Evolutionary conservation across 2,888 invertebrate species (phyloP), one percentile per base, ranked within the genome.

Genomic region (Poecilobothrus nobilitatus): DNA sequence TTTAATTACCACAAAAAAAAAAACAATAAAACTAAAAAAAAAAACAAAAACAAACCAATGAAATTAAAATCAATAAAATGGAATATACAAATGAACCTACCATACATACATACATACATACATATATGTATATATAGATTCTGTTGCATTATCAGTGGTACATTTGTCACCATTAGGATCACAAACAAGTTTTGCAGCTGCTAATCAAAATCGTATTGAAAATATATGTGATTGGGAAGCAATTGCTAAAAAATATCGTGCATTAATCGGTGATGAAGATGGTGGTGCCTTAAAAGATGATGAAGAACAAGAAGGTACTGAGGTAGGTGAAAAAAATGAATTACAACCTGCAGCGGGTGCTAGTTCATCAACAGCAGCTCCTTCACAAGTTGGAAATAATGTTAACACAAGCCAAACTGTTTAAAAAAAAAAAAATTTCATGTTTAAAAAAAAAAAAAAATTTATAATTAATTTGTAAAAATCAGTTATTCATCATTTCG

Each of bases 221-320:
- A 92, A 91, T 76, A 93, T 95, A 9, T 92, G 92, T 2, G 94
- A 95, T 79, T 95, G 95, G 95, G 92, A 93, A 76, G 85, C 89
- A 3, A 94, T 95, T 70, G 91, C 94, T 27, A 91, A 91, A 83
- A 94, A 94, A 78, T 95, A 95, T 79, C 85, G 93, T 22, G 90
- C 91, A 0, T 83, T 94, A 12, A 85, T 88, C 72, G 89, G 90
- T 83, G 85, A 87, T 71, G 88, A 88, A 70, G 84, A 85, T 22
- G 84, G 78, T 2, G 78, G 79, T 15, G 82, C 82, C 1, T 73
- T 81, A 6, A 81, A 80, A 74, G 82, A 82, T 44, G 80, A 80
- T 6, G 81, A 82, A 70, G 79, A 78, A 33, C 82, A 82, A 8
- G 65, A 37, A 9, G 70, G 70, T 27, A 53, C 68, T 20, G 71